Evolutionary conservation across 2,113 vertebrate genomes (phyloP).

Genomic region (Ailuropoda melanoleuca): DNA sequence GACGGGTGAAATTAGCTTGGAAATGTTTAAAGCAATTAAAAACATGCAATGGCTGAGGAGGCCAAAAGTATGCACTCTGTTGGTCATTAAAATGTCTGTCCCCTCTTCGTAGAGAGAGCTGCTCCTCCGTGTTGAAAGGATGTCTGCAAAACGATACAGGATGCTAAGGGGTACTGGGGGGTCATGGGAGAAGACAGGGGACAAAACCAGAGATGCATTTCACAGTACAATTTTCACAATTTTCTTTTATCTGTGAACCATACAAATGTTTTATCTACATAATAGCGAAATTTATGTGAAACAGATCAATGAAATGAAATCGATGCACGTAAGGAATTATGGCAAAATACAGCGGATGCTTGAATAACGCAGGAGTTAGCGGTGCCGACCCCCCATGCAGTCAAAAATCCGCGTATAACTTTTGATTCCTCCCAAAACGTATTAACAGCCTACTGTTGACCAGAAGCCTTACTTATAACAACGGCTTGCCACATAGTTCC

Average conservation of each 20-base stretch:
- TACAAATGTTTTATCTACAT: background rate
- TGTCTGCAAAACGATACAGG: background rate
- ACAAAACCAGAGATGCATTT: background rate
- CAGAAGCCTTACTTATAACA: background rate
- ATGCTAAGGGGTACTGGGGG: background rate
- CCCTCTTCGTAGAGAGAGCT: too few relatives aligned
- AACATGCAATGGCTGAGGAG: background rate
- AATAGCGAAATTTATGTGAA: background rate
- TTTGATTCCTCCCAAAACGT: background rate
- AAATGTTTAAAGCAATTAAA: background rate
- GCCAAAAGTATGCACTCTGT: accelerated
- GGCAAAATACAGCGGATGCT: background rate
- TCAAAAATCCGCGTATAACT: background rate
- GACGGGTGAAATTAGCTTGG: background rate
- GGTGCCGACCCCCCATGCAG: background rate
- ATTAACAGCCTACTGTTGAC: background rate
- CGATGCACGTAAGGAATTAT: background rate
- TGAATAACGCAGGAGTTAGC: background rate
- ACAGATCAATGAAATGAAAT: background rate
- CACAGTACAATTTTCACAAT: background rate
- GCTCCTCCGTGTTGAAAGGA: background rate
- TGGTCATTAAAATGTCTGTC: background rate
- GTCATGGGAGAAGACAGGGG: background rate
- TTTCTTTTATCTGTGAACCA: background rate
- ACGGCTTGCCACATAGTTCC: accelerated